Percentiles rank a stretch among this genome's conserved stretches.
phyloP scores from a whole-genome alignment of 2,888 invertebrate genomes.

The Pristionchus fissidentatus region DNA sequence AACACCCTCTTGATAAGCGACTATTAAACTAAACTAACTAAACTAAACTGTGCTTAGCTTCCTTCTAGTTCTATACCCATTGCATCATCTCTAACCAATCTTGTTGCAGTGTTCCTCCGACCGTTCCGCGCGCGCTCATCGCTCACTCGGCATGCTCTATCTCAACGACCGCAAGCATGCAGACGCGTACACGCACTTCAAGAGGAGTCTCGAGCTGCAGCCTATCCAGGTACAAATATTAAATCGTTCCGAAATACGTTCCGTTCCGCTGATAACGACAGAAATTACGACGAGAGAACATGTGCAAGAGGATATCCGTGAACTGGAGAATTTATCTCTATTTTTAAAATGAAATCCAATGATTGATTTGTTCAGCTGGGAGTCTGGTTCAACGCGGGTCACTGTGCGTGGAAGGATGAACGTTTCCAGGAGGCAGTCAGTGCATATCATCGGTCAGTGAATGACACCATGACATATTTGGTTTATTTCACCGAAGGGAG shows the following conservation, averaged over 20 bases:
- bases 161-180: constrained; percentile 82
- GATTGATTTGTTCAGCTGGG: constrained; percentile 51
- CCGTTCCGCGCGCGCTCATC: constrained; percentile 87
- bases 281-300: neutral
- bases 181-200: constrained; percentile 72
- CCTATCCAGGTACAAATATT: constrained; percentile 61
- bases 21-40: no score
- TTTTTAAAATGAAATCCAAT: neutral
- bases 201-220: constrained; percentile 73
- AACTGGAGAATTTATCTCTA: neutral
- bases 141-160: constrained; percentile 88
- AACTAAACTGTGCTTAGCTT: no score
- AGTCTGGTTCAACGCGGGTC: constrained; percentile 72
- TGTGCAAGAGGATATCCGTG: neutral
- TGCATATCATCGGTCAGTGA: constrained; percentile 57
- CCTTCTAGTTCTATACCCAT: no score
- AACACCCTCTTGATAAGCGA: no score
- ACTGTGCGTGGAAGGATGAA: constrained; percentile 73
- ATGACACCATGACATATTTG: neutral
- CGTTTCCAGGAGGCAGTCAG: constrained; percentile 58
- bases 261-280: neutral
- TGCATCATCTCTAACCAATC: neutral
- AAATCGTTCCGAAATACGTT: neutral
- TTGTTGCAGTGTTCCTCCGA: constrained; percentile 77
- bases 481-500: no score